phyloP scores from a whole-genome alignment of 2,888 invertebrate genomes.

The Sarcophaga carnaria region DNA sequence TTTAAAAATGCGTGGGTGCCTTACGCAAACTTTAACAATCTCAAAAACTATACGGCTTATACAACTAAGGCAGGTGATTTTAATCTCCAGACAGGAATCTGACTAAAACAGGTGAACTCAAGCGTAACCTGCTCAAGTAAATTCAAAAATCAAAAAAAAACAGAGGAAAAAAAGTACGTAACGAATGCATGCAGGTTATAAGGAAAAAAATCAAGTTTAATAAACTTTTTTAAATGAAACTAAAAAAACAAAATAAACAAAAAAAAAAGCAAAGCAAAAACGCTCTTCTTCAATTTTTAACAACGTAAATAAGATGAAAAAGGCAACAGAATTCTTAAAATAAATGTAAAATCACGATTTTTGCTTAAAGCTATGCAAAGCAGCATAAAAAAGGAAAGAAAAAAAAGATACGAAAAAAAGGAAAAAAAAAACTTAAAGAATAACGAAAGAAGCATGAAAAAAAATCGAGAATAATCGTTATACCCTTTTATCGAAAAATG shows the following conservation, averaged over 20 bases:
- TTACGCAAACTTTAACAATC: conserved; percentile 61
- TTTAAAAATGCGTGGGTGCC: conserved; percentile 68
- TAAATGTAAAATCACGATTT: conserved; percentile 72
- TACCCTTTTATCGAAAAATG: conserved; percentile 33
- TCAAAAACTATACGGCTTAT: conserved; percentile 17
- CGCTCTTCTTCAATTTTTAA: conserved; percentile 61
- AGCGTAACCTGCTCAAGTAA: conserved; percentile 63
- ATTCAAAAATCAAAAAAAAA: conserved; percentile 8
- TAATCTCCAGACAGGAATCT: conserved; percentile 80
- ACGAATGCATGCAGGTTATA: background rate
- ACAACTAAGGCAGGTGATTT: conserved; percentile 78
- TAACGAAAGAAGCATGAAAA: conserved; percentile 17
- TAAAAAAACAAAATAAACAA: background rate
- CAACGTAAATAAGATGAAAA: conserved; percentile 12
- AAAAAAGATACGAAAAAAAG: conserved; percentile 8
- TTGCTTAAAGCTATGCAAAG: conserved; percentile 72
- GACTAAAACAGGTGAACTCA: conserved; percentile 79
- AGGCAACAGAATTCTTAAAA: conserved; percentile 54
- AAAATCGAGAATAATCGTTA: conserved; percentile 45
- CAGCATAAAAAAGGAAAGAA: conserved; percentile 28
- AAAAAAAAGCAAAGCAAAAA: conserved; percentile 23
- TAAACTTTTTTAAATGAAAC: conserved; percentile 44
- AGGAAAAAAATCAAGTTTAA: conserved; percentile 61
- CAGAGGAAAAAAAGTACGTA: conserved; percentile 59
- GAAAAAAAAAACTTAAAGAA: conserved; percentile 34